Evolutionary conservation across 2,113 vertebrate species (phyloP), one percentile per base, ranked within the genome.

Genomic region (Rhineura floridana): DNA sequence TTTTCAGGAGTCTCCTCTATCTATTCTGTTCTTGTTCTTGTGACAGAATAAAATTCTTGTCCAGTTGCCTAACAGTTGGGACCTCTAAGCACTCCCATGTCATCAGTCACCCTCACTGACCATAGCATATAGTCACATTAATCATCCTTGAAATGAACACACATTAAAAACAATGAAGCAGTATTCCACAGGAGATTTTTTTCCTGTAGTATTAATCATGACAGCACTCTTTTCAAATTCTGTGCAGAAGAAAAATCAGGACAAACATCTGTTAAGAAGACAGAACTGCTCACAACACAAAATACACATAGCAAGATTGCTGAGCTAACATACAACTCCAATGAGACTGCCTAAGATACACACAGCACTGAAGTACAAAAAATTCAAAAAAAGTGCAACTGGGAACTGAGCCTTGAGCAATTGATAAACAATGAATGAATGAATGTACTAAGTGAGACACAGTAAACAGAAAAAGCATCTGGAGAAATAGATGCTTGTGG

Each of bases 401-500:
- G 2, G 3, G 73, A 81, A 90, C 52, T 93, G 62, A 93, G 75
- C n/a, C 81, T 86, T 87, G 85, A 91, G 82, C 36, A 76, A 19
- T 79, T 86, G 85, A 87, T 93, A 78, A 94, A 91, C 83, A 93
- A 90, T 87, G 87, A 89, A 76, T 62, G 79, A 50, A 78, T 11
- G 63, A 93, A 87, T 84, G 87, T 88, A 91, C 87, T 84, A 90
- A 91, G 19, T 88, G 81, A 91, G 83, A 28, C 62, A 84, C 17
- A 84, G 46, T 90, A 93, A 94, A 87, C 48, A 91, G 90, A 82
- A 91, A 85, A 42, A 87, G 84, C 33, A 89, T 42, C 42, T 87
- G 88, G 44, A 84, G 73, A 91, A 59, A 33, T 67, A 42, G 39
- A 72, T 62, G 78, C 65, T 82, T 88, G 78, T 90, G 72, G 82